Evolutionary conservation across 1,140 invertebrate genomes (phyloP).

Genomic region (Eubasilissa regina): DNA sequence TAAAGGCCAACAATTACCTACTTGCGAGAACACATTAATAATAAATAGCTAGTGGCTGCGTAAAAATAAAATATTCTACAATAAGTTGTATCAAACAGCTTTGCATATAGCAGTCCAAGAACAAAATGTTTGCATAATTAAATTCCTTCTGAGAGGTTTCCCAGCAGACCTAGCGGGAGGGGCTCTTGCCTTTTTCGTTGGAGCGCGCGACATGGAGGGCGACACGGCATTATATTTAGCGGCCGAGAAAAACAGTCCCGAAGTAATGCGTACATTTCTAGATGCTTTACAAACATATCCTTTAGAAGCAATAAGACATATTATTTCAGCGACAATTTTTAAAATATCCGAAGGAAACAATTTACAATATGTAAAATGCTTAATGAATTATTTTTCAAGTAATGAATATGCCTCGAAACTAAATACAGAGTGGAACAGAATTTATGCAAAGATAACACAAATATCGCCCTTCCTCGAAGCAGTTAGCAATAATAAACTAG

Average conservation of each 20-base stretch:
- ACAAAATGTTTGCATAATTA: neutral
- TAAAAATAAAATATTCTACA: neutral
- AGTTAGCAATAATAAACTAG: neutral
- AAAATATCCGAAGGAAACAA: neutral
- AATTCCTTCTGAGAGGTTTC: neutral
- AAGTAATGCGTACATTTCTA: neutral
- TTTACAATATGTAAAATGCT: too few species aligned
- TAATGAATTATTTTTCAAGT: neutral
- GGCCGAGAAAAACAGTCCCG: neutral
- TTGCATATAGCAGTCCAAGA: constrained; percentile 9
- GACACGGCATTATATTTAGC: neutral
- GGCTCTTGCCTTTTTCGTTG: neutral
- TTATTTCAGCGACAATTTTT: neutral
- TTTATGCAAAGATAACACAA: neutral
- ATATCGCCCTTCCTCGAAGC: neutral
- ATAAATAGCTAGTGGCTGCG: neutral
- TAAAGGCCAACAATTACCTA: too few species aligned
- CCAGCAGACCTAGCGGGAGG: neutral
- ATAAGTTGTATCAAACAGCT: constrained; percentile 6
- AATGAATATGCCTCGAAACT: neutral
- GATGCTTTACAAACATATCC: neutral
- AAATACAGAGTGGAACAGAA: neutral
- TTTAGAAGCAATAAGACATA: neutral
- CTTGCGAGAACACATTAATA: neutral
- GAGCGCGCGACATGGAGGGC: neutral